Percentiles rank a stretch among this genome's conserved stretches.
Conservation (phyloP, 2,797 vertebrate genomes). For the Danio choprae region DNA sequence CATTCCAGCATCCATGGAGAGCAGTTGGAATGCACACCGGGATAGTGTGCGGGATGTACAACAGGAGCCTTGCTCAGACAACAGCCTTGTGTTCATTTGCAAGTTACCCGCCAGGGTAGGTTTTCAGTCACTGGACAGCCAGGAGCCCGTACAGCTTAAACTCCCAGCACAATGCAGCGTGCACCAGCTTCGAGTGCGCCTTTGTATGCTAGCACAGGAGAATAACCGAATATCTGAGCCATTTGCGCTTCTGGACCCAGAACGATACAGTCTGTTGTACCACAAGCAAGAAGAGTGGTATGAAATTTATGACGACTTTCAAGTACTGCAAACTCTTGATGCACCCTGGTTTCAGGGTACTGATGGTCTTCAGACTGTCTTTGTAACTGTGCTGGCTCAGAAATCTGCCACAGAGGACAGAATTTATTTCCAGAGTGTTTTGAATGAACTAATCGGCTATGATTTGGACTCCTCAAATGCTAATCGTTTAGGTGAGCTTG, state of each 20-base stretch:
- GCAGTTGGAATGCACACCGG: conserved; percentile 17
- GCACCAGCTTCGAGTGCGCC: conserved; percentile 74
- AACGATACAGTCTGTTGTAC: conserved; percentile 76
- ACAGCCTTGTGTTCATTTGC: conserved; percentile 73
- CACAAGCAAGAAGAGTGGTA: conserved; percentile 71
- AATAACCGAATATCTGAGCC: conserved; percentile 67
- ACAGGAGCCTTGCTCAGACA: conserved; percentile 58
- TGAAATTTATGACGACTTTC: conserved; percentile 80
- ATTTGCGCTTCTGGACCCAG: conserved; percentile 73
- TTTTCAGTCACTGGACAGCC: conserved; percentile 21
- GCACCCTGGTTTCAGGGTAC: conserved; percentile 71
- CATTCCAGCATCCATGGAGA: conserved; percentile 50
- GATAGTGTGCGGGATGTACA: not conserved
- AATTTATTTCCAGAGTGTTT: conserved; percentile 58
- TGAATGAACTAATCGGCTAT: conserved; percentile 76
- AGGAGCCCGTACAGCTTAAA: conserved; percentile 63
- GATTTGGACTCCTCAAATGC: conserved; percentile 70
- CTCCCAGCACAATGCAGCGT: conserved; percentile 77
- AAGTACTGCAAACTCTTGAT: conserved; percentile 76
- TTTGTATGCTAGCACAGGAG: conserved; percentile 73
- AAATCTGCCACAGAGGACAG: conserved; percentile 59
- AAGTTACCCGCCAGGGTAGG: conserved; percentile 61
- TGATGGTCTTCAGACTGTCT: conserved; percentile 60
- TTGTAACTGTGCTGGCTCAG: conserved; percentile 66
- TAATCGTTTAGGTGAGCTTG: conserved; percentile 76